Evolutionary conservation across 2,113 vertebrate genomes (phyloP).

Genomic region (Alethe diademata): DNA sequence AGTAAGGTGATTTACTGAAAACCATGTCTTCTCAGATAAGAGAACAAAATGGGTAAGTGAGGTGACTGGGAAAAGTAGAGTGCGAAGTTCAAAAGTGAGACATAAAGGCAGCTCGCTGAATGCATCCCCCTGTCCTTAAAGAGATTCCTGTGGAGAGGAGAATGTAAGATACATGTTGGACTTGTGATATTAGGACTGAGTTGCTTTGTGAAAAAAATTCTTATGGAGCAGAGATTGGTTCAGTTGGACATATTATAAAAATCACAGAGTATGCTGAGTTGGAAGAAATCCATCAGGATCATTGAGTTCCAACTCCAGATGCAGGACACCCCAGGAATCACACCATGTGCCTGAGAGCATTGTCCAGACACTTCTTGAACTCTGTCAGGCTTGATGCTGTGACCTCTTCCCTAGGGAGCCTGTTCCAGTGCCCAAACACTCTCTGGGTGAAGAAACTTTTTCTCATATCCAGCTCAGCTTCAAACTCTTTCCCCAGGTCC

Average conservation of each 20-base stretch:
- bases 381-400: not conserved
- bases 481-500: not conserved
- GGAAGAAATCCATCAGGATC: not conserved
- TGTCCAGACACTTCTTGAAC: not conserved
- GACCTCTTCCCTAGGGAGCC: not conserved
- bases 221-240: not conserved
- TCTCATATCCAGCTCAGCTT: not conserved
- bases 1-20: not conserved
- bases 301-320: not conserved
- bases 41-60: not conserved
- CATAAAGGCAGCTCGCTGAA: not conserved
- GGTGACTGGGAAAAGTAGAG: not conserved
- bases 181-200: not conserved
- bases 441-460: not conserved
- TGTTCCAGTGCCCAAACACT: fast-evolving
- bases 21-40: not conserved
- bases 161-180: not conserved
- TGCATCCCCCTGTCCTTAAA: not conserved
- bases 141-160: not conserved
- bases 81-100: not conserved
- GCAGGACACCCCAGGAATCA: not conserved
- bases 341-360: too few relatives aligned
- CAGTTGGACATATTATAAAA: not conserved
- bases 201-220: not conserved
- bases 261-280: not conserved